These are phyloP conservation scores for Elymnias hypermnestra DNA, from an alignment of 1,140 invertebrate species.

Conservation along the genomic window DNA sequence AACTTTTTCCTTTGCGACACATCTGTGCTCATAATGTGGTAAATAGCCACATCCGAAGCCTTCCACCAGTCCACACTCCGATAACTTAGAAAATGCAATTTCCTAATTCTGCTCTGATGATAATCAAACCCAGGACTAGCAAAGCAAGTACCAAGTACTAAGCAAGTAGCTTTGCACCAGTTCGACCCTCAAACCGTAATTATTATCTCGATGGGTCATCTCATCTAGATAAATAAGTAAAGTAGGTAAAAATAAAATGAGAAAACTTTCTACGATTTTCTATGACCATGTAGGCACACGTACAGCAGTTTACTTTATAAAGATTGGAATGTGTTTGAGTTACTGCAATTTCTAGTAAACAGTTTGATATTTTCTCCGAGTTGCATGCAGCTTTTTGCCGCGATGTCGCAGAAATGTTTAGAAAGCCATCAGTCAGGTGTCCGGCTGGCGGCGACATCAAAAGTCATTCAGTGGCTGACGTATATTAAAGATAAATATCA, in stretches of 20 bases:
- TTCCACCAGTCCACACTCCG: no score
- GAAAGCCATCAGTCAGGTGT: slow-evolving; percentile 66
- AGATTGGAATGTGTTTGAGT: slow-evolving; percentile 48
- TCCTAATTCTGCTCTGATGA: no score
- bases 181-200: no score
- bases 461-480: slow-evolving; percentile 16
- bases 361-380: slow-evolving; percentile 53
- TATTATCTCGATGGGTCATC: no score
- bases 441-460: slow-evolving; percentile 48
- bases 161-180: no score
- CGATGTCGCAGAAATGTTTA: slow-evolving; percentile 52
- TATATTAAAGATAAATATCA: background rate
- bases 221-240: no score
- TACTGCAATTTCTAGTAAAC: slow-evolving; percentile 61
- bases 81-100: no score
- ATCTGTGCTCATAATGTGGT: no score
- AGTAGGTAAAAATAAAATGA: slow-evolving; percentile 4
- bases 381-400: slow-evolving; percentile 47
- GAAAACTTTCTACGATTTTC: slow-evolving; percentile 20
- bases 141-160: no score
- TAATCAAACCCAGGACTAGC: no score
- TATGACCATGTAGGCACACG: slow-evolving; percentile 4
- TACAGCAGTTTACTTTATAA: slow-evolving; percentile 29
- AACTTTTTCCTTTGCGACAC: no score
- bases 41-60: no score